Percentiles rank a stretch among this genome's conserved stretches.
phyloP scores from a whole-genome alignment of 2,888 invertebrate genomes.

The Auanema freiburgensis region DNA sequence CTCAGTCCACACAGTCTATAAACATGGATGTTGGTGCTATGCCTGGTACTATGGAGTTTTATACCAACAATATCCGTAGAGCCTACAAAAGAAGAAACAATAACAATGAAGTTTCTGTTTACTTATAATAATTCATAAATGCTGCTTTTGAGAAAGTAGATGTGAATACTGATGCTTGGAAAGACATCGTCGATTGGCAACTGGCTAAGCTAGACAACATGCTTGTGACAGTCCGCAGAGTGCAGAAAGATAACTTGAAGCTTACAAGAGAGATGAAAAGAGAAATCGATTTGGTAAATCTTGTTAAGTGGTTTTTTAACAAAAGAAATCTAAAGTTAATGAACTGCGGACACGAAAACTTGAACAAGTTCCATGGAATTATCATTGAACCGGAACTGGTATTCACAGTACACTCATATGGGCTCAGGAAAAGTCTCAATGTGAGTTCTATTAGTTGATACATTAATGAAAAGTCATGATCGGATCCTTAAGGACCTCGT shows the following conservation, averaged over 20 bases:
- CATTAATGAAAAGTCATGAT: not conserved
- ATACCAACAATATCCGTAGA: constrained; percentile 27
- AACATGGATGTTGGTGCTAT: constrained; percentile 4
- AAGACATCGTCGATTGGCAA: constrained; percentile 35
- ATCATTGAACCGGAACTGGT: constrained; percentile 79
- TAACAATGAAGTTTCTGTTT: constrained; percentile 5
- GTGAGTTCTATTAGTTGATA: constrained; percentile 11
- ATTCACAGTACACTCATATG: constrained; percentile 90
- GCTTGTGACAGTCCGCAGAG: constrained; percentile 34
- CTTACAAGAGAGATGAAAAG: constrained; percentile 43
- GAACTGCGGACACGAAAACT: constrained; percentile 80
- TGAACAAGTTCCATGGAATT: constrained; percentile 88
- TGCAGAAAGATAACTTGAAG: constrained; percentile 32
- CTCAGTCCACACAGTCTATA: not conserved
- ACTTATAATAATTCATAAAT: no score
- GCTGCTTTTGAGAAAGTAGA: not conserved
- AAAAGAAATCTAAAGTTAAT: constrained; percentile 31
- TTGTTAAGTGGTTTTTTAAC: constrained; percentile 1
- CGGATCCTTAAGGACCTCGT: constrained; percentile 73
- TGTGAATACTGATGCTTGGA: constrained; percentile 21
- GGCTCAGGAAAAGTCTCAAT: constrained; percentile 93
- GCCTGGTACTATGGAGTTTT: constrained; percentile 29
- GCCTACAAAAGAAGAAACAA: constrained; percentile 10
- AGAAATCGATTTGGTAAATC: constrained; percentile 38
- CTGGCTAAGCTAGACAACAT: constrained; percentile 32